Conservation (phyloP, 92 coral and sea anemone genomes). For the Palythoa caribaeorum region DNA sequence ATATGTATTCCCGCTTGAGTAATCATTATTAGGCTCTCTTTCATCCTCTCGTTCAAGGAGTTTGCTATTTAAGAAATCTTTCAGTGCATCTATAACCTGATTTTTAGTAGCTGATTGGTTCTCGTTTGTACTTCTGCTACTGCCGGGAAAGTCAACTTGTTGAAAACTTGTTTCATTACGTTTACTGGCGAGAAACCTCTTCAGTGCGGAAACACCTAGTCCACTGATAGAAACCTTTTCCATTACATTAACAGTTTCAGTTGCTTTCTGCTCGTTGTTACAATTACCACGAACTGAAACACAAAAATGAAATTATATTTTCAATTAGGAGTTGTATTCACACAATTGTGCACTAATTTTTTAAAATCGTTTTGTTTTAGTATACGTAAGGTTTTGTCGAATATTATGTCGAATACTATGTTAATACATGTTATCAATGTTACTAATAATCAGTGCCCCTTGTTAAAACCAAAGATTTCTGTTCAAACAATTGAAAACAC, state of each 20-base stretch:
- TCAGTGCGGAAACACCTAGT: slow-evolving; percentile 19
- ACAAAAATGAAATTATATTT: neutral
- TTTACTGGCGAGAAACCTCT: slow-evolving; percentile 28
- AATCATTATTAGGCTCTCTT: neutral
- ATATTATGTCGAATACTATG: too few species aligned
- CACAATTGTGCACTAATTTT: too few species aligned
- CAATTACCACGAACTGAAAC: neutral
- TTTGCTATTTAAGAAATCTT: slow-evolving; percentile 14
- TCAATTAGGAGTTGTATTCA: too few species aligned
- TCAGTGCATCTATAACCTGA: slow-evolving; percentile 21
- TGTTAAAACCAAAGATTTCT: too few species aligned
- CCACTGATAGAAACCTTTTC: neutral
- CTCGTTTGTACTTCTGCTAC: neutral
- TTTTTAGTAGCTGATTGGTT: neutral
- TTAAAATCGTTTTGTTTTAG: too few species aligned
- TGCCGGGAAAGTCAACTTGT: neutral
- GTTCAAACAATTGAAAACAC: too few species aligned
- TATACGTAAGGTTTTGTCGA: too few species aligned
- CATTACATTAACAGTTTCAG: neutral
- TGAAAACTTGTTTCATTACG: neutral
- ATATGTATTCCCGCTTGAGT: neutral
- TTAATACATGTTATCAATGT: too few species aligned
- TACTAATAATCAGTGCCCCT: too few species aligned
- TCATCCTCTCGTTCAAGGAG: slow-evolving; percentile 1
- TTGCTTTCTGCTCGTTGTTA: neutral